Base-by-base conservation (phyloP, 2,113 vertebrate genomes). In the Ceratotherium simum region DNA sequence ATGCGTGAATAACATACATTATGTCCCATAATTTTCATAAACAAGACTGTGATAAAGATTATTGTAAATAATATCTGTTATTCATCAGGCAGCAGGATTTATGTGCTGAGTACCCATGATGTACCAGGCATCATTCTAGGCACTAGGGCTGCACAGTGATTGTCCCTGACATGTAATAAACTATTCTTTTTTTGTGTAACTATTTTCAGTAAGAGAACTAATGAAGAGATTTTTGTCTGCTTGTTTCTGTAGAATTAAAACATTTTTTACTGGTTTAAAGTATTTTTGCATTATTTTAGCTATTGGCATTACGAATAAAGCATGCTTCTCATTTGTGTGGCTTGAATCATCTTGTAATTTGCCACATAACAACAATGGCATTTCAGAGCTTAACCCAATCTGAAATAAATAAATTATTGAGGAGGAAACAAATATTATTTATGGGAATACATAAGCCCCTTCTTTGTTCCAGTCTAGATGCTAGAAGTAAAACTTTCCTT, bases 341-440 rank as follows among this genome's bases (percentile, higher is more conserved):
- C 56, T 85, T 64, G 12, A 70, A 58, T 76, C n/a, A 75, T 86
- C 48, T 88, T 58, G 95, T 83, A 75, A 70, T 60, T 94, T 90
- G 79, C 46, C 87, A 14, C 21, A 21, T 46, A 80, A 62, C 10
- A 70, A 25, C 23, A 42, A 42, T 93, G 36, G 10, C 8, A 91
- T 93, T 85, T 70, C 51, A 42, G 82, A 75, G 86, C 69, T 95
- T 81, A 72, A 64, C 33, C 31, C 25, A 81, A 92, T 56, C 62
- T 42, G 56, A 88, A 94, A 80, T 60, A 95, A 84, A 81, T 73
- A 85, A 33, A 83, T 78, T 56, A 76, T 29, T 62, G 23, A 69
- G 21, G 82, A 83, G 23, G 54, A 95, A 96, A 79, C 12, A 58
- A 36, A 75, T 29, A 82, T 56, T 51, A 67, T 95, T 93, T 92